A percentile compares a stretch with the other conserved stretches of the same genome.
These are phyloP conservation scores for Euclidia mi DNA, from an alignment of 2,888 invertebrate genomes.

Conservation along the genomic window DNA sequence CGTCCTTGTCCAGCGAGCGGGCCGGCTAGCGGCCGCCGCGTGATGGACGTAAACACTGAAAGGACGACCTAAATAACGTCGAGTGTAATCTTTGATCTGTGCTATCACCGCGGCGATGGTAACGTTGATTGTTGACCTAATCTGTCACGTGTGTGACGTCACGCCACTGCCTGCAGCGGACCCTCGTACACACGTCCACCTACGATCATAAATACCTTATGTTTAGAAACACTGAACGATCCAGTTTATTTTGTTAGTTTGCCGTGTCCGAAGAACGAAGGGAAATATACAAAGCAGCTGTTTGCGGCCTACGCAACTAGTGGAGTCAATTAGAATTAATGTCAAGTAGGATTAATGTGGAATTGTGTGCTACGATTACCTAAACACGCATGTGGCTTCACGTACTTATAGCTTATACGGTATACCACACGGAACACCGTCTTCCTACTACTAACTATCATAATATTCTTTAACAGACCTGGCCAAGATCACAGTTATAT, in stretches of 20 bases:
- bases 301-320: conserved; percentile 29
- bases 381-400: neutral
- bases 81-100: conserved; percentile 50
- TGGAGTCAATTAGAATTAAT: conserved; percentile 28
- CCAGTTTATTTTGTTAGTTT: conserved; percentile 43
- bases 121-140: conserved; percentile 69
- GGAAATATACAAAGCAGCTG: conserved; percentile 48
- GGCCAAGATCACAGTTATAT: too few relatives aligned
- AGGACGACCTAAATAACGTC: conserved; percentile 64
- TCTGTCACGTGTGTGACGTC: conserved; percentile 71
- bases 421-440: neutral
- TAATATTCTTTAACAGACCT: conserved; percentile 4
- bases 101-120: conserved; percentile 55
- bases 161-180: conserved; percentile 51
- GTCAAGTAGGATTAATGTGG: conserved; percentile 15
- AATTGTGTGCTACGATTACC: conserved; percentile 9
- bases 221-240: conserved; percentile 43
- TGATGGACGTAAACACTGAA: conserved; percentile 66
- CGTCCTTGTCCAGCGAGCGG: conserved; percentile 61
- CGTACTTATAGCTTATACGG: neutral
- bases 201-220: conserved; percentile 45
- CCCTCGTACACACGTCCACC: conserved; percentile 44
- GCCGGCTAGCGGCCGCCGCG: conserved; percentile 13
- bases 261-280: conserved; percentile 26
- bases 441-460: neutral